Percentiles rank a stretch among this genome's conserved stretches.
Evolutionary conservation across 2,113 vertebrate species (phyloP).

Genomic region (Tetrao urogallus): DNA sequence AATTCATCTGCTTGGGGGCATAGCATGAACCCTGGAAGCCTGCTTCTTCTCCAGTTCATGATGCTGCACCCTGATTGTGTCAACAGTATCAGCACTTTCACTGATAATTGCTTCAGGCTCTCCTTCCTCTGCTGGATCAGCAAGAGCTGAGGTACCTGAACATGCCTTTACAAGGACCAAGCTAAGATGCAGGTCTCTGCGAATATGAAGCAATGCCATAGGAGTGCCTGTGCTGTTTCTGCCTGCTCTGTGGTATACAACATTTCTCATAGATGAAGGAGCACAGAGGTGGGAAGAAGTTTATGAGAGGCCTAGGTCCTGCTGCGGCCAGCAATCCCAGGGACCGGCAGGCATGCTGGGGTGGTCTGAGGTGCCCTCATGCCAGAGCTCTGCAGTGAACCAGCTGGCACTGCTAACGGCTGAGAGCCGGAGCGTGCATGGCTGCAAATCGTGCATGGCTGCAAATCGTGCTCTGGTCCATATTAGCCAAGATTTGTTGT

Average conservation of each 20-base stretch:
- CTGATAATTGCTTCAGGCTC: background rate
- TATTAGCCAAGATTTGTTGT: background rate
- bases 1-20: background rate
- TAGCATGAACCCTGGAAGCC: background rate
- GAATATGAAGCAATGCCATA: fast-evolving
- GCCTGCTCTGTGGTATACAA: background rate
- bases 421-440: fast-evolving
- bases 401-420: background rate
- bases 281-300: background rate
- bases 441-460: background rate
- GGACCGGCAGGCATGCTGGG: background rate
- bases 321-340: background rate
- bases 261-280: background rate
- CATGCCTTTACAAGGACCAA: background rate
- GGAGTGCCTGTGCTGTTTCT: background rate
- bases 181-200: background rate
- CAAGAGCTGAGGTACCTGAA: background rate
- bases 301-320: background rate
- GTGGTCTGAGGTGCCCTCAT: background rate
- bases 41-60: background rate
- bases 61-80: background rate
- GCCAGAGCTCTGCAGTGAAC: background rate
- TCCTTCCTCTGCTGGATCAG: background rate
- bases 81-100: background rate
- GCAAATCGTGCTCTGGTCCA: background rate